Evolutionary conservation across 37 sponge, comb jelly and placozoan genomes (phyloP), one percentile per base, ranked within the genome.

Genomic region (Crambe crambe): DNA sequence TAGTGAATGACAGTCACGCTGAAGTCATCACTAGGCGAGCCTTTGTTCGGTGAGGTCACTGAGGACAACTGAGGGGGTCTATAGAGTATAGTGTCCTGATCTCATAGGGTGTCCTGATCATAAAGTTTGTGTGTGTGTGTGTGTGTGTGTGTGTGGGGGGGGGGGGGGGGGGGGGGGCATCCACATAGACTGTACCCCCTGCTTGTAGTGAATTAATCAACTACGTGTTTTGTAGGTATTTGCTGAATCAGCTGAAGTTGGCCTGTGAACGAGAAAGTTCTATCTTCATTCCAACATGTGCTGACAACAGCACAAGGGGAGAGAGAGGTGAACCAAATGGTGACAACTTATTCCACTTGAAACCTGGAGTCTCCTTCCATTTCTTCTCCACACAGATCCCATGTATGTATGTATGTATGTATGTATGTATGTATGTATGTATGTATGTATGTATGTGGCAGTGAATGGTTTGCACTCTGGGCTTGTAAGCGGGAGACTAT

Each of bases 1-100:
- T 87, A 36, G 78, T 94, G 15, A 91, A 94, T 84, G 95, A 94
- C 72, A 88, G 89, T 44, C 95, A 94, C 76, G 92, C 95, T 56
- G 95, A 94, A 57, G 54, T 94, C 3, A 32, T 94, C 47, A 92
- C 95, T 8, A 69, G 95, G 58, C 78, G 95, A 47, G 81, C 73
- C 0, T 94, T 94, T 82, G 32, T 87, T 2, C 77, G 92, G 85
- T 91, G 23, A 41, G 51, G 6, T 47, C n/a, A n/a, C n/a, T n/a
- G n/a, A n/a, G n/a, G n/a, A n/a, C n/a, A n/a, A n/a, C n/a, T n/a
- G n/a, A n/a, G n/a, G n/a, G n/a, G n/a, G n/a, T n/a, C n/a, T n/a
- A n/a, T n/a, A n/a, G n/a, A n/a, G n/a, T n/a, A n/a, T n/a, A n/a
- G n/a, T n/a, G n/a, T n/a, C n/a, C n/a, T n/a, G n/a, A n/a, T n/a